phyloP scores from a whole-genome alignment of 2,113 vertebrate species.

The Hypocryptadius cinnamomeus region DNA sequence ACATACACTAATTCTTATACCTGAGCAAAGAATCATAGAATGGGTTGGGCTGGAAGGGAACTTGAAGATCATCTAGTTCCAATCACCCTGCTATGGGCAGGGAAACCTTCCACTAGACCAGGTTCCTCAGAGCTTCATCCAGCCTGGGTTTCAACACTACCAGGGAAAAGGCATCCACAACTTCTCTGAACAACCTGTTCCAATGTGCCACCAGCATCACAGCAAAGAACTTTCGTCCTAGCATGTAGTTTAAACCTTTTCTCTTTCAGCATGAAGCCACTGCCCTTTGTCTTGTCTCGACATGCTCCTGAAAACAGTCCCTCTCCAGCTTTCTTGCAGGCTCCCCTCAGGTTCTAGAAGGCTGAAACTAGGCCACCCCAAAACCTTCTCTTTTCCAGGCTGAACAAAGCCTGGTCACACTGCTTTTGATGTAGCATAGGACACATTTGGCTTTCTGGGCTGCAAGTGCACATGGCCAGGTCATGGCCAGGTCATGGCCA shows the following conservation, averaged over 20 bases:
- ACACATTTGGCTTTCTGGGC: not conserved
- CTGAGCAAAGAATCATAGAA: not conserved
- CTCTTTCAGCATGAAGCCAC: not conserved
- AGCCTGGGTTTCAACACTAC: not conserved
- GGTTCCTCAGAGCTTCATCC: not conserved
- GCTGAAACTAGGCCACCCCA: not conserved
- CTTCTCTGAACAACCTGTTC: not conserved
- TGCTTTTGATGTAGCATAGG: not conserved
- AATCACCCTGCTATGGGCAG: rapidly evolving
- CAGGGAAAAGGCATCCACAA: not conserved
- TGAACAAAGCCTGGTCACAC: not conserved
- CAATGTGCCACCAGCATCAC: rapidly evolving
- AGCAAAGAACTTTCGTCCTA: not conserved
- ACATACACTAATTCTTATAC: not conserved
- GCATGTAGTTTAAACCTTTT: not conserved
- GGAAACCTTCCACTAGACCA: not conserved
- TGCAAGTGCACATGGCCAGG: not conserved
- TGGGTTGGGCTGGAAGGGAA: not conserved
- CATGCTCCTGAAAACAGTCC: not conserved
- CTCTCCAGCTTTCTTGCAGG: not conserved
- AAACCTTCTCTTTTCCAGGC: not conserved
- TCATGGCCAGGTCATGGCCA: not conserved
- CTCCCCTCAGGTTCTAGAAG: not conserved
- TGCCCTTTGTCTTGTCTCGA: not conserved
- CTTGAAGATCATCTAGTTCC: not conserved